Evolutionary conservation across 2,888 invertebrate species (phyloP).

Genomic region (Salticus scenicus): DNA sequence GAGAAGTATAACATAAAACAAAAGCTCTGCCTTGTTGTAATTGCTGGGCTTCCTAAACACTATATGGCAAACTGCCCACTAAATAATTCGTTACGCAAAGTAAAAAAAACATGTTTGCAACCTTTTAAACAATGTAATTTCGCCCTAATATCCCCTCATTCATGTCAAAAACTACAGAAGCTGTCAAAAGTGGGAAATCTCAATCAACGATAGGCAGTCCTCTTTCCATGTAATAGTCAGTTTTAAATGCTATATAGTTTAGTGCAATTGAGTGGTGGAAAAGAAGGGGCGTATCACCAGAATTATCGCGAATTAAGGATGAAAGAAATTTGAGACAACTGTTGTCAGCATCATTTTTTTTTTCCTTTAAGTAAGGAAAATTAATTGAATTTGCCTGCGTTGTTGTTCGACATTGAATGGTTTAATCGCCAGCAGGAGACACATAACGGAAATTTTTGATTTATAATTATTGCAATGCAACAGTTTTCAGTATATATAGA

Average conservation of each 20-base stretch:
- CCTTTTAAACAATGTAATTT: neutral
- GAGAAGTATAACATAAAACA: too few relatives aligned
- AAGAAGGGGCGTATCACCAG: neutral
- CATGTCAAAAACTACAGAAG: neutral
- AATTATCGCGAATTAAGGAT: neutral
- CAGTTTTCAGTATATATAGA: too few relatives aligned
- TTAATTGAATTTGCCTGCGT: too few relatives aligned
- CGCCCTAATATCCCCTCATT: neutral
- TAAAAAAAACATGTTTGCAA: neutral
- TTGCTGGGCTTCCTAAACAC: neutral
- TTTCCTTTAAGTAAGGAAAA: too few relatives aligned
- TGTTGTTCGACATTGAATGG: too few relatives aligned
- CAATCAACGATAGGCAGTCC: neutral
- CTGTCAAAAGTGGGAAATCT: constrained; percentile 5
- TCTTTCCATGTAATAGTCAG: neutral
- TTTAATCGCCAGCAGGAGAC: too few relatives aligned
- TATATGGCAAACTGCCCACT: neutral
- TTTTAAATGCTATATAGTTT: neutral
- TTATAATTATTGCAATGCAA: too few relatives aligned
- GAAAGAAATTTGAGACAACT: too few relatives aligned
- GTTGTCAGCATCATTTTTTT: too few relatives aligned
- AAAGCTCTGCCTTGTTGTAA: neutral
- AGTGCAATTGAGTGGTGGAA: neutral
- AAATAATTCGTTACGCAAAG: neutral
- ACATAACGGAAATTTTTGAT: too few relatives aligned